Percentiles rank a stretch among this genome's conserved stretches.
Evolutionary conservation across 2,113 vertebrate genomes (phyloP).

Genomic region (Riparia riparia): DNA sequence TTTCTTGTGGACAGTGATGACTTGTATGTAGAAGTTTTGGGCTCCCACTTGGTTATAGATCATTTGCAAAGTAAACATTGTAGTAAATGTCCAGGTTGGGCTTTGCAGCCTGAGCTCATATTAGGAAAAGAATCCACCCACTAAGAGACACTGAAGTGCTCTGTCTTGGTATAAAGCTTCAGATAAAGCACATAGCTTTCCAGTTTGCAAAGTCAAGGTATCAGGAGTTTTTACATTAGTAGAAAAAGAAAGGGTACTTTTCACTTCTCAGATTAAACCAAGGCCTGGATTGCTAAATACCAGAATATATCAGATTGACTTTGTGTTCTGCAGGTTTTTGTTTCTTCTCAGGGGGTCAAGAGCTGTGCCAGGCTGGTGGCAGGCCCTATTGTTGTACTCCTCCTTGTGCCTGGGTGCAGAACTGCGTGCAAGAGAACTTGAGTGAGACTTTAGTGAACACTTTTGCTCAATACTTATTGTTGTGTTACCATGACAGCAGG

Average conservation of each 20-base stretch:
- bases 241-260: not conserved
- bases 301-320: not conserved
- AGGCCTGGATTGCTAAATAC: not conserved
- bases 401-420: not conserved
- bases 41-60: not conserved
- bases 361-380: not conserved
- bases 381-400: not conserved
- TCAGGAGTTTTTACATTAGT: not conserved
- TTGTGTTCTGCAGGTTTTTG: not conserved
- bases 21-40: not conserved
- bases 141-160: not conserved
- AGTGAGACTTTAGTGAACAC: not conserved
- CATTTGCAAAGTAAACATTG: not conserved
- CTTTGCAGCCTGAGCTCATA: not conserved
- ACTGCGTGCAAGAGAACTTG: not conserved
- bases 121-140: not conserved
- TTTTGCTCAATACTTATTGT: not conserved
- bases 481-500: not conserved
- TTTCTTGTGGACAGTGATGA: not conserved
- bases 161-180: not conserved
- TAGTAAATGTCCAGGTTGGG: not conserved
- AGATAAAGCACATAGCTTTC: not conserved
- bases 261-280: not conserved
- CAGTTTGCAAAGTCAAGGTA: not conserved
- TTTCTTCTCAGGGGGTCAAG: not conserved